Conservation (phyloP, 2,888 invertebrate genomes). For the Poecilobothrus nobilitatus region DNA sequence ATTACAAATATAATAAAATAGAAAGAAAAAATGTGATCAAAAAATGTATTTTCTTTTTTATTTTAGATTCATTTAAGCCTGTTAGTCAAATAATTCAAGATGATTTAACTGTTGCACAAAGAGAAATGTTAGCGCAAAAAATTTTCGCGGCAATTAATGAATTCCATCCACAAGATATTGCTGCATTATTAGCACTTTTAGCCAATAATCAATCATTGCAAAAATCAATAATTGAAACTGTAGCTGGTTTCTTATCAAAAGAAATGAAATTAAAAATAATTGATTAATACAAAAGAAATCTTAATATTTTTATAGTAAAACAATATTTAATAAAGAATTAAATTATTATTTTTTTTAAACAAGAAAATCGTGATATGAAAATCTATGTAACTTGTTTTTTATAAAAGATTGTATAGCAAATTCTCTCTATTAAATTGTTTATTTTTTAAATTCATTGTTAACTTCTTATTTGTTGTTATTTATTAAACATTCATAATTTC, state of each 20-base stretch:
- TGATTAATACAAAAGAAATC: no score
- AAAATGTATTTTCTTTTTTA: slow-evolving; percentile 16
- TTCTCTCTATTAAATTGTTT: no score
- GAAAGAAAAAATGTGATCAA: background rate
- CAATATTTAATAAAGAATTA: no score
- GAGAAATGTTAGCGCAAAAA: slow-evolving; percentile 33
- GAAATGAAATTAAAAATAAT: slow-evolving; percentile 37
- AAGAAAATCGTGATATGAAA: no score
- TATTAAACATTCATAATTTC: no score
- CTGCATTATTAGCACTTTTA: slow-evolving; percentile 34
- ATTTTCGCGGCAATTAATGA: slow-evolving; percentile 34
- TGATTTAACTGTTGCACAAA: slow-evolving; percentile 35
- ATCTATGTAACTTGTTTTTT: no score
- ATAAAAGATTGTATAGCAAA: no score
- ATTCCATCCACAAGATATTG: slow-evolving; percentile 34
- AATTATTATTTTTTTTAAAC: no score
- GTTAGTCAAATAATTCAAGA: slow-evolving; percentile 39
- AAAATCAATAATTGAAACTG: slow-evolving; percentile 33
- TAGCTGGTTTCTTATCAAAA: slow-evolving; percentile 34
- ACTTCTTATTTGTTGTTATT: no score
- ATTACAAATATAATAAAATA: background rate
- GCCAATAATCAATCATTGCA: slow-evolving; percentile 33
- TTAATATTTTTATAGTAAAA: no score
- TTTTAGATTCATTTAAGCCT: slow-evolving; percentile 38
- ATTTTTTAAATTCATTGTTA: no score